Conservation (phyloP, 2,797 vertebrate species). For the Decapterus maruadsi region DNA sequence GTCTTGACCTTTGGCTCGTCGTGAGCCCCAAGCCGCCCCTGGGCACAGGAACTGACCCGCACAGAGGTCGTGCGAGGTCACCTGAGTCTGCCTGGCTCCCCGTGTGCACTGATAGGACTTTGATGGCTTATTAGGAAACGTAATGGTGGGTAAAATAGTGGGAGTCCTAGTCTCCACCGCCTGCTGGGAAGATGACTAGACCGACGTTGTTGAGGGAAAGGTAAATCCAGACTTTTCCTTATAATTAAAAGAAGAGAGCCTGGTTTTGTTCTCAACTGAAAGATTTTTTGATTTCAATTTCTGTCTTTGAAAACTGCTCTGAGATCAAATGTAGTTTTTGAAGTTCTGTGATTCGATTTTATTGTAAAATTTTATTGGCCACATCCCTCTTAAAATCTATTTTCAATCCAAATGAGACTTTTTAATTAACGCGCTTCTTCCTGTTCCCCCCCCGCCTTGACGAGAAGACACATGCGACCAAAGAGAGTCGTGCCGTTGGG, state of each 20-base stretch:
- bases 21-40: conserved; percentile 58
- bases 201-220: conserved; percentile 51
- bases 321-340: conserved; percentile 21
- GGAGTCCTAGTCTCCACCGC: conserved; percentile 54
- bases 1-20: conserved; percentile 73
- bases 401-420: conserved; percentile 29
- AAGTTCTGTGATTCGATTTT: conserved; percentile 12
- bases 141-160: conserved; percentile 74
- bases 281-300: conserved; percentile 16
- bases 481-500: conserved; percentile 34
- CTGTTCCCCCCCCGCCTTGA: conserved; percentile 32
- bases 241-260: conserved; percentile 32
- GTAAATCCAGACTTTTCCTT: conserved; percentile 37
- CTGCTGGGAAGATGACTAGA: conserved; percentile 61
- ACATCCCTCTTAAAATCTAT: conserved; percentile 25
- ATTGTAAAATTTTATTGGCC: conserved; percentile 8
- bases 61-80: conserved; percentile 75
- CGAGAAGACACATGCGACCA: conserved; percentile 41
- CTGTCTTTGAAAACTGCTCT: conserved; percentile 31
- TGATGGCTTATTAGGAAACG: conserved; percentile 77
- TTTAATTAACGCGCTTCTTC: conserved; percentile 53
- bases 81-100: conserved; percentile 60
- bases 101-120: conserved; percentile 70
- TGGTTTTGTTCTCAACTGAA: conserved; percentile 24
- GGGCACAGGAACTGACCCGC: conserved; percentile 80